These are phyloP conservation scores for Machimus atricapillus DNA, from an alignment of 2,888 invertebrate species.

Conservation along the genomic window DNA sequence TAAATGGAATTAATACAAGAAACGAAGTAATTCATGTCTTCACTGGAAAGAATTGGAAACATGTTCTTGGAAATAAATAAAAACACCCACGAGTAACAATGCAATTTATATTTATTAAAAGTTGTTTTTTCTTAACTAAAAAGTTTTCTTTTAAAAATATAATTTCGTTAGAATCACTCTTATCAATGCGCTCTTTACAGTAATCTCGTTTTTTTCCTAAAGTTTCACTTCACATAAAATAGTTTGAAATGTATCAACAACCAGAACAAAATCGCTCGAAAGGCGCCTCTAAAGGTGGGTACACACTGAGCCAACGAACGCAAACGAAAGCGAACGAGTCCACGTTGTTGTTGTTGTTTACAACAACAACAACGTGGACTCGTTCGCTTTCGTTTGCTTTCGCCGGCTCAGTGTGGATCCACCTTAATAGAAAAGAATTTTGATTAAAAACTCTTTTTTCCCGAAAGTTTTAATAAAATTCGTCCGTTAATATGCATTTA, in stretches of 20 bases:
- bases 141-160: not conserved
- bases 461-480: not conserved
- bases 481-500: not conserved
- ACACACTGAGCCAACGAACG: no score
- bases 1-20: no score
- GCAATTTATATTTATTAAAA: constrained; percentile 30
- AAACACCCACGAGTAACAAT: not conserved
- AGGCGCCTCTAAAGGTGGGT: no score
- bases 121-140: not conserved
- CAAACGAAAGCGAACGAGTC: no score
- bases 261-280: not conserved
- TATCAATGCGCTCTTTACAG: not conserved
- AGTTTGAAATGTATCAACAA: constrained; percentile 1
- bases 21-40: not conserved
- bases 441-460: not conserved
- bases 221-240: not conserved
- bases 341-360: no score
- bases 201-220: not conserved
- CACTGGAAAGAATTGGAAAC: not conserved
- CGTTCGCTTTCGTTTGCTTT: no score
- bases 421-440: not conserved
- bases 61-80: not conserved
- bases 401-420: no score
- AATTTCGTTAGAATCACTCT: not conserved
- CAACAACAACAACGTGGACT: no score